These are phyloP conservation scores for Nesidiocoris tenuis DNA, from an alignment of 2,888 invertebrate species.

Conservation along the genomic window DNA sequence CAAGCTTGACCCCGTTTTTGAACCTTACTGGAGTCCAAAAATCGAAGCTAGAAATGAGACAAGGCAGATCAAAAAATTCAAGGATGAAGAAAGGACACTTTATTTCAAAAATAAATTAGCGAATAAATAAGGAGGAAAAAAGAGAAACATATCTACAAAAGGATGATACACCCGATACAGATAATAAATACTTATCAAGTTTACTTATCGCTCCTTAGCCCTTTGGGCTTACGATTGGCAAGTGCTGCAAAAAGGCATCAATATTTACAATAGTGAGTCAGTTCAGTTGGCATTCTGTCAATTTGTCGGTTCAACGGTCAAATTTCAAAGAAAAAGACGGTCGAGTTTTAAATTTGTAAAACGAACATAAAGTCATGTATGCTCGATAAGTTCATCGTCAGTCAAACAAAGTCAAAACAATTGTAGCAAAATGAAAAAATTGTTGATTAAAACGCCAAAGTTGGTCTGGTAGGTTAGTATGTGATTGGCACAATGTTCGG, in stretches of 20 bases:
- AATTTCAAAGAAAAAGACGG: background rate
- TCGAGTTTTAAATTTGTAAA: no score
- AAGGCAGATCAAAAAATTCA: no score
- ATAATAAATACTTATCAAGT: slow-evolving; percentile 29
- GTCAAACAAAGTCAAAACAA: no score
- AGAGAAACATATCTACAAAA: slow-evolving; percentile 30
- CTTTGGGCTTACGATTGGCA: background rate
- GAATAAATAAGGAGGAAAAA: slow-evolving; percentile 17
- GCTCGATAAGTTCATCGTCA: no score
- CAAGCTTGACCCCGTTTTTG: no score
- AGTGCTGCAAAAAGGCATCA: background rate
- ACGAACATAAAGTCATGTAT: no score
- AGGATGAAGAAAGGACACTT: no score
- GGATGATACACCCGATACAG: slow-evolving; percentile 36
- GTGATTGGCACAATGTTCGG: background rate
- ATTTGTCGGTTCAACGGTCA: background rate
- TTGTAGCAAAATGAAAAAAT: no score
- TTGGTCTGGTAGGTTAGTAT: slow-evolving; percentile 5
- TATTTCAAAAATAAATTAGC: background rate
- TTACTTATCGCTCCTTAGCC: slow-evolving; percentile 19
- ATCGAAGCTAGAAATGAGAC: no score
- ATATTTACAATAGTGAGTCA: slow-evolving; percentile 4
- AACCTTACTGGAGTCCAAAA: no score
- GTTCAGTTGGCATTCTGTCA: slow-evolving; percentile 4
- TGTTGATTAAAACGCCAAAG: no score